These are phyloP conservation scores for Paradisaea rubra DNA, from an alignment of 2,113 vertebrate species.

Conservation along the genomic window DNA sequence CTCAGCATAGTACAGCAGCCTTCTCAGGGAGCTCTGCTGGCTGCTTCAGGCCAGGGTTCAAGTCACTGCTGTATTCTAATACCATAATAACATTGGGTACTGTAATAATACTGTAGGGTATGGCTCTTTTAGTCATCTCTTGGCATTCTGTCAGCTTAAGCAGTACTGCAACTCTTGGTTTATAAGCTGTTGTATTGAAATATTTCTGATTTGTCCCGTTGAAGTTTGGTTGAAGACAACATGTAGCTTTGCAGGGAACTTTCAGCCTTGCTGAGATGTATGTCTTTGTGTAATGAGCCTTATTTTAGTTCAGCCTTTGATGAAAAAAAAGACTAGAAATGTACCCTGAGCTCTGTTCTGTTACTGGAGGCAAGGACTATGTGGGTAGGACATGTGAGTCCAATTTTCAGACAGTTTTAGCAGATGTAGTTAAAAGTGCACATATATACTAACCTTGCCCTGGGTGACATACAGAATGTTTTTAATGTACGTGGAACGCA, in stretches of 20 bases:
- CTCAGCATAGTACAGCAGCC: not conserved
- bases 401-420: not conserved
- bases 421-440: not conserved
- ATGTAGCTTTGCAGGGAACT: not conserved
- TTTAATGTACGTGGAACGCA: not conserved
- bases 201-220: not conserved
- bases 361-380: not conserved
- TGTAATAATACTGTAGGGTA: not conserved
- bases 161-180: not conserved
- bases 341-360: not conserved
- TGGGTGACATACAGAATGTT: not conserved
- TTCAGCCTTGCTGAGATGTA: not conserved
- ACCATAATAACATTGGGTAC: not conserved
- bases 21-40: not conserved
- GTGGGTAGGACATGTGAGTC: not conserved
- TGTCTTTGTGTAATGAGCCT: not conserved
- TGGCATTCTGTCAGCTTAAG: not conserved
- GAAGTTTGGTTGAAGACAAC: not conserved
- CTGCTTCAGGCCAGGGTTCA: not conserved
- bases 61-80: not conserved
- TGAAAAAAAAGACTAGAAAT: not conserved
- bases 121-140: not conserved
- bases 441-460: not conserved
- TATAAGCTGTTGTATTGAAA: not conserved
- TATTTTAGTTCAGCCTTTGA: not conserved